A percentile compares a stretch with the other conserved stretches of the same genome.
These are phyloP conservation scores for Ramphastos sulfuratus DNA, from an alignment of 2,113 vertebrate genomes.

Conservation along the genomic window DNA sequence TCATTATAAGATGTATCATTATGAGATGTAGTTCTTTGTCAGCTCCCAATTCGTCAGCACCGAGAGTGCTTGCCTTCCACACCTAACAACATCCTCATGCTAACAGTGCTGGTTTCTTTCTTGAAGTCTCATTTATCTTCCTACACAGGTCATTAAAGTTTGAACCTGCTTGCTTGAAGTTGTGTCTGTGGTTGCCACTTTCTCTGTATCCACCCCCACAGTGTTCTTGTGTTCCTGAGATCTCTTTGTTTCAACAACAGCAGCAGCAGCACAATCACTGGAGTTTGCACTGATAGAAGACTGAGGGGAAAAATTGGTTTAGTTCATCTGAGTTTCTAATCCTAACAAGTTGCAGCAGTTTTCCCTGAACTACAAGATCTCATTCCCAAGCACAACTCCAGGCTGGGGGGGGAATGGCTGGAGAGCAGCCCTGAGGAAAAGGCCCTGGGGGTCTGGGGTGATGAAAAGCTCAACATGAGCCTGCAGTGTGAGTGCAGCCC, in stretches of 20 bases:
- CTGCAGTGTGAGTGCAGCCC: too few species aligned
- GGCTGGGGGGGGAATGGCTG: too few species aligned
- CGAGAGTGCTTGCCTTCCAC: neutral
- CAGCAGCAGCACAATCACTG: neutral
- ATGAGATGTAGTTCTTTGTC: slow-evolving; percentile 33
- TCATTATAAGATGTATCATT: neutral
- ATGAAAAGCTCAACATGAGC: too few species aligned
- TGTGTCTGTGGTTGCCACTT: slow-evolving; percentile 28
- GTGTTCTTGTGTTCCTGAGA: slow-evolving; percentile 18
- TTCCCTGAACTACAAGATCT: neutral
- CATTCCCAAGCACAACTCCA: too few species aligned
- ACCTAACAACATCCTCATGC: slow-evolving; percentile 50
- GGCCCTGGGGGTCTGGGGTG: too few species aligned
- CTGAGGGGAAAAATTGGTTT: neutral
- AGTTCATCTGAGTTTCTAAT: neutral
- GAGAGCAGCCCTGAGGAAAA: too few species aligned
- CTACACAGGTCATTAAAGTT: slow-evolving; percentile 45
- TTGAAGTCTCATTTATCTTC: slow-evolving; percentile 63
- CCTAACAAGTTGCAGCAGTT: neutral
- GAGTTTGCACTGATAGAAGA: neutral
- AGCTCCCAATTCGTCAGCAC: slow-evolving; percentile 23
- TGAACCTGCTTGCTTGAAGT: slow-evolving; percentile 37
- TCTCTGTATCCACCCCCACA: slow-evolving; percentile 39
- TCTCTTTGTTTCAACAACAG: slow-evolving; percentile 26
- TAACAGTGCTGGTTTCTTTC: slow-evolving; percentile 35